Evolutionary conservation across 2,888 invertebrate genomes (phyloP).

Genomic region (Ypsolopha sequella): DNA sequence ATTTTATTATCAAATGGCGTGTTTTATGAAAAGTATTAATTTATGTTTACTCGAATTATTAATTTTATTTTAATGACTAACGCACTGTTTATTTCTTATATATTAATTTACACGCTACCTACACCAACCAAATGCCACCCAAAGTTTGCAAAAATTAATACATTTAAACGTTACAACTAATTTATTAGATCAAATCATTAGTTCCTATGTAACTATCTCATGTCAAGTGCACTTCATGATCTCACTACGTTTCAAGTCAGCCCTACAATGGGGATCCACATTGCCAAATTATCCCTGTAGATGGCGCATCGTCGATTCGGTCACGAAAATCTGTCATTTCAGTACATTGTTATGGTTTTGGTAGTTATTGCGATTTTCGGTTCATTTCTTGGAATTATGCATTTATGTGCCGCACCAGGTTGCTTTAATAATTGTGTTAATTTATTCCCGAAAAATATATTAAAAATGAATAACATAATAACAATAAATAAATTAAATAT

Average conservation of each 20-base stretch:
- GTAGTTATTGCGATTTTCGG: no score
- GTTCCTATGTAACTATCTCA: slow-evolving; percentile 17
- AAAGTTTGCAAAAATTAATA: slow-evolving; percentile 25
- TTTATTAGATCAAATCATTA: slow-evolving; percentile 2
- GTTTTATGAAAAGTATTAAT: neutral
- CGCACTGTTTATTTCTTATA: neutral
- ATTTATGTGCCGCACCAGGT: no score
- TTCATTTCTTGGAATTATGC: no score
- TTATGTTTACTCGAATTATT: neutral
- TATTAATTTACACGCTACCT: slow-evolving; percentile 7
- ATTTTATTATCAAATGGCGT: neutral
- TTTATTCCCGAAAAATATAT: no score
- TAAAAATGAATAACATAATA: no score
- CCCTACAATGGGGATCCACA: no score
- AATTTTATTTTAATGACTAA: neutral
- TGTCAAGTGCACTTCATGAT: slow-evolving; percentile 62
- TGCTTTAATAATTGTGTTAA: no score
- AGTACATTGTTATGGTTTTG: no score
- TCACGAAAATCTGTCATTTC: no score
- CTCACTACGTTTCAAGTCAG: slow-evolving; percentile 38
- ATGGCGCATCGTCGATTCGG: no score
- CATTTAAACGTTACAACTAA: slow-evolving; percentile 21
- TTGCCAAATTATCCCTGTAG: no score
- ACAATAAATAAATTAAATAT: no score
- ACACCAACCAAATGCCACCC: slow-evolving; percentile 13